Percentiles rank a stretch among this genome's conserved stretches.
Conservation (phyloP, 2,888 invertebrate species). For the Pycnomerus fuliginosus region DNA sequence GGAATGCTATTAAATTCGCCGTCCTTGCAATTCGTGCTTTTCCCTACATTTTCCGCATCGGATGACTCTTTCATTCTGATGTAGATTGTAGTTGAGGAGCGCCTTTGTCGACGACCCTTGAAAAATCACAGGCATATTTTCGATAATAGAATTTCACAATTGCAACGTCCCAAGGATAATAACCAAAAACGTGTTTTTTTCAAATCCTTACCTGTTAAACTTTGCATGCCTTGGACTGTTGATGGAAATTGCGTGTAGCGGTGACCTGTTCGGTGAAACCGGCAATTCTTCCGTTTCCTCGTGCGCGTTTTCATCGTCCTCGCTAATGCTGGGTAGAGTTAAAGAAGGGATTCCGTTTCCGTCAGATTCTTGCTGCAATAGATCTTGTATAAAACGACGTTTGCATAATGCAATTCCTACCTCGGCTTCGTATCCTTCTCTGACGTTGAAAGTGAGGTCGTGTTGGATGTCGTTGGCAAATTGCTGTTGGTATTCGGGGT, state of each 20-base stretch:
- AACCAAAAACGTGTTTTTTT: neutral
- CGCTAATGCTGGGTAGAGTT: constrained; percentile 89
- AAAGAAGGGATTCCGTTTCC: constrained; percentile 77
- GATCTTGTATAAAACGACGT: no score
- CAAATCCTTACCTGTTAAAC: constrained; percentile 54
- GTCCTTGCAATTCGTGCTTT: no score
- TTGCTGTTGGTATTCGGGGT: constrained; percentile 93
- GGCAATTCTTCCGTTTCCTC: constrained; percentile 70
- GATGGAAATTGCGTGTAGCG: constrained; percentile 52
- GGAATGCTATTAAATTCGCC: no score
- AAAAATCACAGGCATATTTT: no score
- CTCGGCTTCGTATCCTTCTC: constrained; percentile 91
- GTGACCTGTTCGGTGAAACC: constrained; percentile 64
- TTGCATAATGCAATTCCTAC: constrained; percentile 48
- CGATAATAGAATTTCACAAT: no score
- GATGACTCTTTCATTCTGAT: no score
- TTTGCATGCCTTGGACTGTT: constrained; percentile 69
- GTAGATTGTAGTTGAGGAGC: no score
- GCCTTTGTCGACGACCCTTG: no score
- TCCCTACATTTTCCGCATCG: no score
- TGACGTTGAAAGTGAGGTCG: constrained; percentile 90
- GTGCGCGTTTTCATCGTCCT: constrained; percentile 86
- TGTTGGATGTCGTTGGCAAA: constrained; percentile 93
- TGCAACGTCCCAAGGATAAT: no score
- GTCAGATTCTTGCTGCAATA: constrained; percentile 68